Percentiles rank a stretch among this genome's conserved stretches.
Conservation (phyloP, 92 coral and sea anemone genomes). For the Metridium senile region DNA sequence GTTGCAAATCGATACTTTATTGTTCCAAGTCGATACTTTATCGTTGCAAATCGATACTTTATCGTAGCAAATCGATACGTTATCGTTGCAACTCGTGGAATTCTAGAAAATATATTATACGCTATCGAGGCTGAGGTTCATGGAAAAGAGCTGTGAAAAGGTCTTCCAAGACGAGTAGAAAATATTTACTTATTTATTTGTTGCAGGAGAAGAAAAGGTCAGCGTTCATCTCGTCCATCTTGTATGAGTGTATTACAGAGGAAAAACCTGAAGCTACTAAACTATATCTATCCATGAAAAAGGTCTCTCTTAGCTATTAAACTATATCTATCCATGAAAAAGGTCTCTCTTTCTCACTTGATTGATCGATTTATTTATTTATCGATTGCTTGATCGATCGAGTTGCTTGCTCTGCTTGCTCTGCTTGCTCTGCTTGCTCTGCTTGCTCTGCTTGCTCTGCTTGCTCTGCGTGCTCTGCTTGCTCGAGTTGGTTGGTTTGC, state of each 20-base stretch:
- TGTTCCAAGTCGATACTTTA: neutral
- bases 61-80: too few relatives aligned
- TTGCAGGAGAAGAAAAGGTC: slow-evolving; percentile 67
- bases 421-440: neutral
- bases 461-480: too few relatives aligned
- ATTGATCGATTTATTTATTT: neutral
- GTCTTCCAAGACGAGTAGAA: too few relatives aligned
- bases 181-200: neutral
- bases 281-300: slow-evolving; percentile 69
- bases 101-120: too few relatives aligned
- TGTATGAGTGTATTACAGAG: slow-evolving; percentile 89
- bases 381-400: neutral
- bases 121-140: too few relatives aligned
- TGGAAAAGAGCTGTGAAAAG: too few relatives aligned
- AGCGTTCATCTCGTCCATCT: slow-evolving; percentile 75
- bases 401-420: neutral
- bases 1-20: neutral
- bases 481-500: neutral
- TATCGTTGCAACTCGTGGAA: neutral
- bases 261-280: slow-evolving; percentile 86
- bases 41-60: too few relatives aligned
- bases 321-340: slow-evolving; percentile 69
- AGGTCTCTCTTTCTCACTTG: slow-evolving; percentile 36
- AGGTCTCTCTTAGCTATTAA: slow-evolving; percentile 69
- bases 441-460: too few relatives aligned